These are phyloP conservation scores for Drosophila micromelanica DNA, from an alignment of 1,140 invertebrate species.

Conservation along the genomic window DNA sequence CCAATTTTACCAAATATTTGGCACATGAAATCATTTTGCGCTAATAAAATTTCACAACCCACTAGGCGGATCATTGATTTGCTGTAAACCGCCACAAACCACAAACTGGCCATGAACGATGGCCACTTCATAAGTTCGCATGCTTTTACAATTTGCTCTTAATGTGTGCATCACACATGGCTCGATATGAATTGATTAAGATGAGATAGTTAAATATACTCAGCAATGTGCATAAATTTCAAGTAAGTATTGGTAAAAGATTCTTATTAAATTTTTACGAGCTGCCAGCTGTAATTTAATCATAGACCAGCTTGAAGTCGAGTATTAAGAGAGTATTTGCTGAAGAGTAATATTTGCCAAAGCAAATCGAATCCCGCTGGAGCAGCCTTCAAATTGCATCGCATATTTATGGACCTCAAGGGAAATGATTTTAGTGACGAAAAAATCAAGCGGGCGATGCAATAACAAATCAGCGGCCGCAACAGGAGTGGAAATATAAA, in stretches of 20 bases:
- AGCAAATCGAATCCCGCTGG: slow-evolving; percentile 11
- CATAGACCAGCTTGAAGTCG: background rate
- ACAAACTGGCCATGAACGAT: slow-evolving; percentile 48
- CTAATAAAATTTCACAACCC: slow-evolving; percentile 73
- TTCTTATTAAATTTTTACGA: slow-evolving; percentile 1
- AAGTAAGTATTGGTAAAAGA: slow-evolving; percentile 12
- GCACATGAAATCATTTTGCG: slow-evolving; percentile 82
- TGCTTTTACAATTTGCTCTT: slow-evolving; percentile 17
- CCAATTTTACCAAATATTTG: slow-evolving; percentile 80
- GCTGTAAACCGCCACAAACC: slow-evolving; percentile 66
- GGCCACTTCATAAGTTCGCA: background rate
- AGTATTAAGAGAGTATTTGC: too few species aligned
- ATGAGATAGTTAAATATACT: slow-evolving; percentile 18
- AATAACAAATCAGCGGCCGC: background rate
- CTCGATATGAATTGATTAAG: slow-evolving; percentile 14
- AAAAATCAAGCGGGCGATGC: slow-evolving; percentile 6
- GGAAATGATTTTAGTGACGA: slow-evolving; percentile 22
- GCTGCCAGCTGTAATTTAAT: slow-evolving; percentile 1
- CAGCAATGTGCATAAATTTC: slow-evolving; percentile 7
- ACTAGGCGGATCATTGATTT: slow-evolving; percentile 67
- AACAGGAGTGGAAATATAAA: slow-evolving; percentile 19
- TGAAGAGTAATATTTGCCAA: slow-evolving; percentile 3
- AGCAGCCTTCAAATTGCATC: slow-evolving; percentile 12
- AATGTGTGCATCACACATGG: slow-evolving; percentile 9
- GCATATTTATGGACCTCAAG: slow-evolving; percentile 13